Percentiles rank a stretch among this genome's conserved stretches.
Conservation (phyloP, 2,888 invertebrate genomes). For the Meliscaeva auricollis region DNA sequence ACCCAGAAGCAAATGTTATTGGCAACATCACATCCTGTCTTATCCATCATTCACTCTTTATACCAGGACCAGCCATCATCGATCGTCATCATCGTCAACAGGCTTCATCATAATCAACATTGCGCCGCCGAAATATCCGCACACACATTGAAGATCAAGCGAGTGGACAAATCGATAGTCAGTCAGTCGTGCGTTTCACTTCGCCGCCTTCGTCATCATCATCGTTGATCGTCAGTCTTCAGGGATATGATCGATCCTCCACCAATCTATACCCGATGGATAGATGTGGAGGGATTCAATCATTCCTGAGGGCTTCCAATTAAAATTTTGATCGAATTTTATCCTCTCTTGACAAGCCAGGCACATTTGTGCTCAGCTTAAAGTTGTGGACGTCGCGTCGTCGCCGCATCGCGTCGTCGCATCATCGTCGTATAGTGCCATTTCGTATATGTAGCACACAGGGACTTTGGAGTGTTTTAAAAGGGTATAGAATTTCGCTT, state of each 20-base stretch:
- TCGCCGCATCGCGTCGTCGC: neutral
- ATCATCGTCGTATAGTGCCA: neutral
- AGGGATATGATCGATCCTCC: slow-evolving; percentile 38
- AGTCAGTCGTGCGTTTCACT: neutral
- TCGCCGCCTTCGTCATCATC: neutral
- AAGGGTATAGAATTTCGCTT: slow-evolving; percentile 70
- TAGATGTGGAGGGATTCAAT: slow-evolving; percentile 79
- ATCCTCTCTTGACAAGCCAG: slow-evolving; percentile 76
- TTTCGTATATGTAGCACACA: neutral
- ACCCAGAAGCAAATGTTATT: slow-evolving; percentile 76
- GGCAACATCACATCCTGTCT: slow-evolving; percentile 75
- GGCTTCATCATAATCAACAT: slow-evolving; percentile 73
- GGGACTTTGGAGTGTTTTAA: slow-evolving; percentile 46
- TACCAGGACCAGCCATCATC: slow-evolving; percentile 79
- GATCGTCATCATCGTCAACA: slow-evolving; percentile 80
- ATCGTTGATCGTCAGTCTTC: neutral
- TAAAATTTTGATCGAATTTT: slow-evolving; percentile 85
- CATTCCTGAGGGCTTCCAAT: slow-evolving; percentile 84
- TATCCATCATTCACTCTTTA: slow-evolving; percentile 64
- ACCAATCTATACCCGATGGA: neutral
- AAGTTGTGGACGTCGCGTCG: slow-evolving; percentile 1
- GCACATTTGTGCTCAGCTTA: slow-evolving; percentile 68
- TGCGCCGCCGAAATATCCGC: slow-evolving; percentile 70
- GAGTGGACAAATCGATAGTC: slow-evolving; percentile 66
- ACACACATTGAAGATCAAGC: slow-evolving; percentile 45